Conservation (phyloP, 2,797 vertebrate species). For the Lemur catta region DNA sequence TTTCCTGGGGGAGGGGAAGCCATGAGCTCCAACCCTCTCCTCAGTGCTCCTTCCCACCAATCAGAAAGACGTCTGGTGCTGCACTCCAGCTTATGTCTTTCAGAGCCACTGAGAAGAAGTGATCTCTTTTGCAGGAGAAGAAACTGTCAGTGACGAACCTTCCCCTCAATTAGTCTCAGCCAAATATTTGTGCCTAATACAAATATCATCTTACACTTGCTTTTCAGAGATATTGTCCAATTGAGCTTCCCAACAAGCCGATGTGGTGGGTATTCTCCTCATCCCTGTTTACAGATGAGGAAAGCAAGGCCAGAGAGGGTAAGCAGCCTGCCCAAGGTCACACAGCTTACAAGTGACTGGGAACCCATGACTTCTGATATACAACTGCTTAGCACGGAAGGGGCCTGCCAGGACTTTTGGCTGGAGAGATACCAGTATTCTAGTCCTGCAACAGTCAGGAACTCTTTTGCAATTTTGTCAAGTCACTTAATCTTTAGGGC, state of each 20-base stretch:
- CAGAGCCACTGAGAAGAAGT: not conserved
- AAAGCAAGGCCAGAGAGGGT: not conserved
- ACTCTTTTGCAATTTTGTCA: constrained; percentile 4
- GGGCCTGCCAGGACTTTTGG: not conserved
- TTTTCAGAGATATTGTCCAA: not conserved
- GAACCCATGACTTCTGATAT: not conserved
- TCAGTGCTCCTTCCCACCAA: not conserved
- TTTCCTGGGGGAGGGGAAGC: not conserved
- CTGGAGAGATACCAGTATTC: not conserved
- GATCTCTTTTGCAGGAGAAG: not conserved
- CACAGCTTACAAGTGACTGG: not conserved
- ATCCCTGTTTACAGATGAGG: not conserved
- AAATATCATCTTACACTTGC: constrained; percentile 11
- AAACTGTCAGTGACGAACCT: not conserved
- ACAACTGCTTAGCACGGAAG: not conserved
- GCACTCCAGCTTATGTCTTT: not conserved
- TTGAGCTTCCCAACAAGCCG: not conserved
- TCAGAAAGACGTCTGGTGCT: not conserved
- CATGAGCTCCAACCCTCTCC: not conserved
- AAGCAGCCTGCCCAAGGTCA: not conserved
- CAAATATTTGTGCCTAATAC: not conserved
- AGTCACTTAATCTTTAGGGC: constrained; percentile 23
- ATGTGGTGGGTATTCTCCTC: not conserved
- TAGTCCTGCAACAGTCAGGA: not conserved
- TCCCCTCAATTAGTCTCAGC: not conserved